Evolutionary conservation across 2,113 vertebrate species (phyloP), one percentile per base, ranked within the genome.

Genomic region (Deroptyus accipitrinus): DNA sequence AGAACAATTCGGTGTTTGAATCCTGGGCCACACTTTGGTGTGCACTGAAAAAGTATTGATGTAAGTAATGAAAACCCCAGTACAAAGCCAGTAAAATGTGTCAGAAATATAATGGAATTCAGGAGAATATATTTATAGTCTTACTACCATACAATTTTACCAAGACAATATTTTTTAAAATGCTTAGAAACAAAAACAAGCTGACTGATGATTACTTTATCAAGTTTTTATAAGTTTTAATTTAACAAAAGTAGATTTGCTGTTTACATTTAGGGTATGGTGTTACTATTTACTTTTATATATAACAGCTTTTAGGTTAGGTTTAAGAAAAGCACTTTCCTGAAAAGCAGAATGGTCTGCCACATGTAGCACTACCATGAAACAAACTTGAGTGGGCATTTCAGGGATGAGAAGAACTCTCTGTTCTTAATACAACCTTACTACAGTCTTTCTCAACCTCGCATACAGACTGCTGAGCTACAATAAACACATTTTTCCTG

Each of bases 1-100:
- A 99, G 97, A 90, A 99, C 99, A 83, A 99, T 99, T 86, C 99
- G 99, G 95, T 99, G 99, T 95, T 99, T 99, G 95, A 99, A 99
- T 91, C 99, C 99, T 19, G 99, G 98, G 41, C 99, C 99, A 91
- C 99, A 99, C 93, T 99, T 99, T 11, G 99, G 99, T 15, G 99
- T 99, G 94, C 98, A 99, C 99, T 99, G 90, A 48, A 98, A 98
- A 96, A 73, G 89, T 42, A 95, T 57, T 81, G 20, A 94, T 48
- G 62, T 4, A 61, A 94, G 67, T 41, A 94, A 87, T 3, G 6
- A 77, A 69, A 92, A 90, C 46, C 11, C 88, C 59, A 54, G 8
- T 44, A n/a, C 63, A 87, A 94, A 70, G 28, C 37, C 30, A 91
- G 25, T 24, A 22, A 57, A 76, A 72, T 57, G 30, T 70, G 35